These are phyloP conservation scores for Hybognathus amarus DNA, from an alignment of 2,797 vertebrate species.

Conservation along the genomic window DNA sequence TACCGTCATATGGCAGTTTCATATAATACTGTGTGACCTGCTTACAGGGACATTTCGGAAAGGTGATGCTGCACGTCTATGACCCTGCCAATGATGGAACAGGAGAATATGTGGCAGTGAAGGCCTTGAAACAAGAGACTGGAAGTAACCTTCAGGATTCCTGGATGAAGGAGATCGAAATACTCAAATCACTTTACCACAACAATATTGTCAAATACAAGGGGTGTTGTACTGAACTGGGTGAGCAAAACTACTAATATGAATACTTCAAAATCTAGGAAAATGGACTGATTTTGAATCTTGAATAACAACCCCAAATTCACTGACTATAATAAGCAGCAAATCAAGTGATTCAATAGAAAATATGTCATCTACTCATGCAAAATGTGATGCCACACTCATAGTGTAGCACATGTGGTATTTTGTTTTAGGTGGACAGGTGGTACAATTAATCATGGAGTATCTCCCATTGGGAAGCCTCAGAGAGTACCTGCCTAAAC, in stretches of 20 bases:
- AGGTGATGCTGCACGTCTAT: constrained; percentile 89
- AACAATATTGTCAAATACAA: constrained; percentile 95
- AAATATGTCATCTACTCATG: neutral
- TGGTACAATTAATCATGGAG: constrained; percentile 95
- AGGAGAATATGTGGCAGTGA: constrained; percentile 91
- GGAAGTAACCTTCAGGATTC: constrained; percentile 73
- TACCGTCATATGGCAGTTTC: neutral
- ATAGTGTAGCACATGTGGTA: neutral
- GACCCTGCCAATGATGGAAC: constrained; percentile 90
- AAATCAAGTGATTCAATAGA: neutral
- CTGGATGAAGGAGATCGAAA: constrained; percentile 91
- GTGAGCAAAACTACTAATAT: constrained; percentile 67
- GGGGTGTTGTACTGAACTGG: constrained; percentile 89
- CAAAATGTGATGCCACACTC: neutral
- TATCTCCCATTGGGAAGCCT: constrained; percentile 92
- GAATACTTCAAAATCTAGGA: neutral
- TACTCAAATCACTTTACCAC: constrained; percentile 89
- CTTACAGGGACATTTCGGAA: constrained; percentile 92
- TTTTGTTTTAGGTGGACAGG: constrained; percentile 81
- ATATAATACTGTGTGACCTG: neutral
- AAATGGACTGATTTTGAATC: neutral
- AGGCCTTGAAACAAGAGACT: constrained; percentile 86
- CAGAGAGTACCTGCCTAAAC: constrained; percentile 85
- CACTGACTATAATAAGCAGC: neutral
- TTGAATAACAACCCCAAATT: neutral